Base-by-base conservation (phyloP, 2,797 vertebrate species). In the Mallotus villosus region DNA sequence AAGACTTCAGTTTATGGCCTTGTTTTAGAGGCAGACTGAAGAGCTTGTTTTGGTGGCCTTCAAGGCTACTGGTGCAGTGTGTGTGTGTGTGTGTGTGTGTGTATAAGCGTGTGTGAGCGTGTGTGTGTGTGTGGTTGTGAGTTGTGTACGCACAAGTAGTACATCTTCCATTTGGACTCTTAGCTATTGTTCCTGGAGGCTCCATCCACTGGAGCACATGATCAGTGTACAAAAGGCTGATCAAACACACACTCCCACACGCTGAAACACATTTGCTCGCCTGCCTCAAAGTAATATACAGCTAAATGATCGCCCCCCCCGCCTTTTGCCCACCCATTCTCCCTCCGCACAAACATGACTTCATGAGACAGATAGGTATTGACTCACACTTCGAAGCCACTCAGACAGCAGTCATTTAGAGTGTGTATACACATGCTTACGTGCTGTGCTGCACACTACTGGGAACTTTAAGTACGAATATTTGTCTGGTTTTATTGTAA, bases 141-240 rank as follows among this genome's bases (percentile, higher is more conserved):
- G n/a, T 58, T 60, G 24, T 25, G 21, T 21, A 19, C 5, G 27
- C 46, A 22, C 51, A 22, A 27, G 41, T 17, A 49, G 25, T 63
- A n/a, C 2, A 27, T 71, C 60, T 32, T 6, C 37, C 41, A 58
- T 22, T 19, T 49, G 27, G 53, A 70, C 27, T 51, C 58, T 49
- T 21, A 2, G 34, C 41, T 63, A 66, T 72, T 72, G 66, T 73
- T 65, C 16, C 32, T 57, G 11, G 67, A 29, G 32, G 59, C 57
- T 65, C 62, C 62, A 32, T 14, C 51, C 71, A 68, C 57, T 73
- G 41, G n/a, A 58, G 55, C 53, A 65, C 32, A 67, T 70, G 71
- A 73, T 62, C 24, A 51, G 37, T 29, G 70, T 12, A 78, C 63
- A 74, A 81, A 68, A 55, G 70, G 17, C 29, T 71, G 63, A 70